Evolutionary conservation across 2,113 vertebrate genomes (phyloP).

Genomic region (Podarcis raffonei): DNA sequence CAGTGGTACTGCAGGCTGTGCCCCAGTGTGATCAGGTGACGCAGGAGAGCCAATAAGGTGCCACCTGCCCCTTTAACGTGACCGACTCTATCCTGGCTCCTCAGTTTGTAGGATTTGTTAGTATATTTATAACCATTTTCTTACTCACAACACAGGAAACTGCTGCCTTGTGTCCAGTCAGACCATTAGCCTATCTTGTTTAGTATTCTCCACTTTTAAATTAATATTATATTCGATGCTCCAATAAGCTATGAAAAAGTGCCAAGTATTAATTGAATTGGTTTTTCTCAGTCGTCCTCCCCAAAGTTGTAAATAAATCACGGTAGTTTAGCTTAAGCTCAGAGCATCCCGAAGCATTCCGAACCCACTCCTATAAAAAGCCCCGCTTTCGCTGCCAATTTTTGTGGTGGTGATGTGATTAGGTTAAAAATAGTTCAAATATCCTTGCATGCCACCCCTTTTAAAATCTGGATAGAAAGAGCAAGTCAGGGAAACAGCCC

Average conservation of each 20-base stretch:
- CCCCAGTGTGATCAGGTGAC: not conserved
- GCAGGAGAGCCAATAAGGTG: not conserved
- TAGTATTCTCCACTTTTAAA: not conserved
- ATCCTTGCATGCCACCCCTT: not conserved
- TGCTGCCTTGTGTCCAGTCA: too few species aligned
- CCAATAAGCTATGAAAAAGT: not conserved
- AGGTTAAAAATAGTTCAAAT: not conserved
- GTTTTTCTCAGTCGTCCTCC: not conserved
- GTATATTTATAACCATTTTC: too few species aligned
- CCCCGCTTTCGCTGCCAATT: not conserved
- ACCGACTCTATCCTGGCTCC: not conserved
- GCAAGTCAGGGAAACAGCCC: too few species aligned
- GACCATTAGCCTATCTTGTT: too few species aligned
- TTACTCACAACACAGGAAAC: too few species aligned
- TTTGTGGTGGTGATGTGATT: not conserved
- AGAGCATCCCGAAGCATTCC: not conserved
- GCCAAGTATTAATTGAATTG: constrained; percentile 21
- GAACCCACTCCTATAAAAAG: not conserved
- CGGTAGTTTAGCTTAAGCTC: not conserved
- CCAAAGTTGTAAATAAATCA: not conserved
- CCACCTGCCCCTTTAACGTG: not conserved
- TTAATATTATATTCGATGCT: too few species aligned
- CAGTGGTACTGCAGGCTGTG: not conserved
- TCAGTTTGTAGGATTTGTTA: not conserved
- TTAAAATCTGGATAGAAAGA: too few species aligned